Base-by-base conservation (phyloP, 92 coral and sea anemone species). In the Epizoanthus scotinus region DNA sequence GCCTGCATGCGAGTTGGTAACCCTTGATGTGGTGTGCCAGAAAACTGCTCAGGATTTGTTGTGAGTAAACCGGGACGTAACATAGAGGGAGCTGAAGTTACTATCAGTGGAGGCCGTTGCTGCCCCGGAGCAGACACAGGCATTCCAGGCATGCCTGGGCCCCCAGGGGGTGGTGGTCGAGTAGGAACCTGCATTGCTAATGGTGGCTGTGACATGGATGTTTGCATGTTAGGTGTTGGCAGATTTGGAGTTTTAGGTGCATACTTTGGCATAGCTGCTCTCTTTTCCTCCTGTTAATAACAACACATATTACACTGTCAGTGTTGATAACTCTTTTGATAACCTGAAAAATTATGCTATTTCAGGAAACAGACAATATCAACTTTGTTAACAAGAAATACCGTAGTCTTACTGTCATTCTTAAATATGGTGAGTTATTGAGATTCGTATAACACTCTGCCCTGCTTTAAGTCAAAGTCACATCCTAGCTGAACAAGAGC, bases 191-290 rank as follows among this genome's bases (percentile, higher is more conserved):
- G 81, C 86, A 89, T 80, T 57, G 84, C 83, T 22, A 92, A 12
- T 3, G 84, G 79, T 52, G 97, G 91, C 57, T 84, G 88, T 56
- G 88, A 38, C 18, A 57, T 87, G 78, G 85, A 67, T 20, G 67
- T 59, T 25, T 91, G 89, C 25, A 90, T 83, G 77, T 87, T 88
- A 28, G 94, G 81, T 29, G 99, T 90, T 2, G 98, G 96, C 79
- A 90, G 27, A 82, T 91, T 94, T 67, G 90, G 98, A 28, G 99
- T 95, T 83, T 87, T 87, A 13, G 90, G 88, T 25, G 90, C 89
- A 84, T 95, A 95, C 65, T 91, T 91, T 17, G 95, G 88, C 63
- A 93, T 68, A 6, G 91, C 56, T 61, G 99, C 99, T 63, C 95
- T 80, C 60, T 94, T 89, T 84, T 95, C 98, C 82, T 95, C 99